These are phyloP conservation scores for Holcopasites calliopsidis DNA, from an alignment of 1,140 invertebrate species.

Conservation along the genomic window DNA sequence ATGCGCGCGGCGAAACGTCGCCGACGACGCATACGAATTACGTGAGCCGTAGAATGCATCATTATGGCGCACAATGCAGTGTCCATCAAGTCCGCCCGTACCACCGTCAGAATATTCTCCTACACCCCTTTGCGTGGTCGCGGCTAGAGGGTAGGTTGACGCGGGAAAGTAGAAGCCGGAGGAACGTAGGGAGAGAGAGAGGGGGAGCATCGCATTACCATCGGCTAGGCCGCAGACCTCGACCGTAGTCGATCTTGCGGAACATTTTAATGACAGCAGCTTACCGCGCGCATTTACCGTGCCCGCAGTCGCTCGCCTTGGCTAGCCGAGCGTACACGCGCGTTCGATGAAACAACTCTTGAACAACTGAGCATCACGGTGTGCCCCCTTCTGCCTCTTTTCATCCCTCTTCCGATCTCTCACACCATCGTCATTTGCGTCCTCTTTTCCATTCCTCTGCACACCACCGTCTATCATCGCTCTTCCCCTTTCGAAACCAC, in stretches of 20 bases:
- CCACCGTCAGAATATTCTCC: conserved; percentile 57
- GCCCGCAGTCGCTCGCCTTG: conserved; percentile 67
- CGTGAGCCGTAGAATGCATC: conserved; percentile 66
- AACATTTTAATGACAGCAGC: conserved; percentile 79
- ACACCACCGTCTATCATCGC: neutral
- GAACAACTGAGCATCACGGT: conserved; percentile 71
- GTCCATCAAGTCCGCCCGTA: conserved; percentile 67
- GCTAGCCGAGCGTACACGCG: conserved; percentile 67
- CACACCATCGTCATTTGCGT: conserved; percentile 31
- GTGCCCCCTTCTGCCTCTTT: conserved; percentile 5
- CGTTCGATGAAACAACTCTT: conserved; percentile 71
- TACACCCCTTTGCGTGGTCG: conserved; percentile 50
- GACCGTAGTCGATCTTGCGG: conserved; percentile 76
- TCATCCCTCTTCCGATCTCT: conserved; percentile 8
- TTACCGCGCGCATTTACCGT: conserved; percentile 70
- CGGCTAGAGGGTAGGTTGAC: conserved; percentile 1
- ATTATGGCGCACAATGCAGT: conserved; percentile 70
- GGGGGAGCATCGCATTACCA: conserved; percentile 61
- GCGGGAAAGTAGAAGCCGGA: conserved; percentile 18
- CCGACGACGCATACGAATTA: conserved; percentile 63
- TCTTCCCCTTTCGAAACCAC: neutral
- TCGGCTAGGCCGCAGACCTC: conserved; percentile 63
- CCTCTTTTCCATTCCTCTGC: neutral
- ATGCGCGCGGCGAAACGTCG: conserved; percentile 50
- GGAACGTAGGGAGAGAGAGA: conserved; percentile 1